Evolutionary conservation across 2,888 invertebrate genomes (phyloP).

Genomic region (Sinodicranocentrus sp.): DNA sequence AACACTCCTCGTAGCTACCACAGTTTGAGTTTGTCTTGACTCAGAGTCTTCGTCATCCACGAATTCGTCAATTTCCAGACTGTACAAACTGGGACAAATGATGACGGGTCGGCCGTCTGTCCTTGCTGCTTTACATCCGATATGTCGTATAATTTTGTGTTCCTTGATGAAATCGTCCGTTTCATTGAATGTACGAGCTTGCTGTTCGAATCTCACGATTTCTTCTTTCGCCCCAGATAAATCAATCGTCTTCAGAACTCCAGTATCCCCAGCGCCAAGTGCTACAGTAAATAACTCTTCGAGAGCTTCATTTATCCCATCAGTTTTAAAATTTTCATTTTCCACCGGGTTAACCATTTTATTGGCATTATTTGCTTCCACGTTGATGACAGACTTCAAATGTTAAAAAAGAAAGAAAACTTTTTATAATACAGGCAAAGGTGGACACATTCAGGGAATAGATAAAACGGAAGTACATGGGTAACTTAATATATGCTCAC

Average conservation of each 20-base stretch:
- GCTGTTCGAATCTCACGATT: background rate
- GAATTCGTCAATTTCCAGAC: constrained; percentile 66
- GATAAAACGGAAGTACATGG: no score
- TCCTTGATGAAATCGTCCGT: constrained; percentile 48
- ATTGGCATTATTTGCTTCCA: no score
- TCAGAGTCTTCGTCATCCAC: constrained; percentile 21
- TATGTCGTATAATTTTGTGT: constrained; percentile 37
- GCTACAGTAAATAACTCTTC: constrained; percentile 39
- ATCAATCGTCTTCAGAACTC: background rate
- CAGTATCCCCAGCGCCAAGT: constrained; percentile 4
- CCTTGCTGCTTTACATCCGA: constrained; percentile 40
- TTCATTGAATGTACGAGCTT: background rate
- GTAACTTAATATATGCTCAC: no score
- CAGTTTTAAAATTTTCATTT: background rate
- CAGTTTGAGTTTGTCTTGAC: background rate
- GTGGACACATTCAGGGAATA: no score
- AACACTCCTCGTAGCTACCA: background rate
- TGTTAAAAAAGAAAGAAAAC: background rate
- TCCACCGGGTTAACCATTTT: constrained; percentile 1
- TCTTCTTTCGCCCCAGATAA: background rate
- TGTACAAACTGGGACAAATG: constrained; percentile 67
- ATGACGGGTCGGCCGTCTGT: constrained; percentile 56
- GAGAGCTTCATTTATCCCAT: constrained; percentile 27
- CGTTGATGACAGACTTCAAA: background rate
- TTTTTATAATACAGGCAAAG: background rate